Conservation (phyloP, 1,140 invertebrate species). For the Tribolium castaneum region DNA sequence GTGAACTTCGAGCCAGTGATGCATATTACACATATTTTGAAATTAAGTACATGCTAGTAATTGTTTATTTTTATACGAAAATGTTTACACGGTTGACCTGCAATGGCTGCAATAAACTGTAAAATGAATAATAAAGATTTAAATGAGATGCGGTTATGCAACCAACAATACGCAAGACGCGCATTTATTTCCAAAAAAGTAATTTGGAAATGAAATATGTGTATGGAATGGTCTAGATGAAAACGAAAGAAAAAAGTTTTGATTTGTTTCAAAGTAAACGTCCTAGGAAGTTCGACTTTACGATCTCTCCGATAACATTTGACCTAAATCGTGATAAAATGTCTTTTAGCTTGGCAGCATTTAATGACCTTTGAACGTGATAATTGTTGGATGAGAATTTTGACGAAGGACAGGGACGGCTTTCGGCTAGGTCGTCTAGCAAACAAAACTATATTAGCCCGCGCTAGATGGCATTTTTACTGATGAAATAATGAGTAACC, state of each 20-base stretch:
- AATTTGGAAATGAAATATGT: neutral
- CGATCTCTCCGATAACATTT: neutral
- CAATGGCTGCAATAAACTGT: neutral
- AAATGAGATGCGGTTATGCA: neutral
- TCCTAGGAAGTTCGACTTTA: conserved; percentile 20
- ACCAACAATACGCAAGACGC: neutral
- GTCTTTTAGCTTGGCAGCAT: conserved; percentile 1
- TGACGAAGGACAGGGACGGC: conserved; percentile 21
- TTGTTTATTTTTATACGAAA: neutral
- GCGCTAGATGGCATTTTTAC: conserved; percentile 14
- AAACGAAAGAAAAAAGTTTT: too few relatives aligned
- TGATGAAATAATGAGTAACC: neutral
- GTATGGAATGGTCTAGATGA: neutral
- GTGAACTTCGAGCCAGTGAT: neutral
- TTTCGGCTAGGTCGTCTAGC: conserved; percentile 1
- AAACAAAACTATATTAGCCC: neutral
- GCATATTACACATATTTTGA: neutral
- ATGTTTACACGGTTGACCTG: neutral
- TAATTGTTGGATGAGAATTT: conserved; percentile 4
- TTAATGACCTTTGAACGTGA: conserved; percentile 26
- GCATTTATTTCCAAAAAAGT: neutral
- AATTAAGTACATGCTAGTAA: neutral
- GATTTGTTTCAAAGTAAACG: neutral
- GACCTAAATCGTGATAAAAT: conserved; percentile 22
- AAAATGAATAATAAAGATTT: neutral